Evolutionary conservation across 2,797 vertebrate genomes (phyloP).

Genomic region (Poecilia wingei): DNA sequence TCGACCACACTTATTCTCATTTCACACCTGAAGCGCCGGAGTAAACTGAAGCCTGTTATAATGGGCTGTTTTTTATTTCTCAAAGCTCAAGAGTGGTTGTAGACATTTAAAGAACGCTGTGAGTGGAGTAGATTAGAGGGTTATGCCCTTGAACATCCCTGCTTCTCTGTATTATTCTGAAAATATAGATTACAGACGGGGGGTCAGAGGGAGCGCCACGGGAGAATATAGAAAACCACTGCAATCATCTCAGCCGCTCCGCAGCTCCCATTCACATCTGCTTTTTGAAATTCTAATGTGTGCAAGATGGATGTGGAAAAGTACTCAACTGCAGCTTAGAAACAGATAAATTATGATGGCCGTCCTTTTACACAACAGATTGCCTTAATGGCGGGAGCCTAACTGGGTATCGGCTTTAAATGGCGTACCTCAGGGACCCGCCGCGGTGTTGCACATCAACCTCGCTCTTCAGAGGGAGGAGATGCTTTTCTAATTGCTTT

Average conservation of each 20-base stretch:
- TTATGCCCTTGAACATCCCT: constrained; percentile 76
- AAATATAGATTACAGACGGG: constrained; percentile 76
- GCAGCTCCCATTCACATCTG: constrained; percentile 55
- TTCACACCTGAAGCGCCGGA: neutral
- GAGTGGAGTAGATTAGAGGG: constrained; percentile 78
- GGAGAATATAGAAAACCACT: constrained; percentile 73
- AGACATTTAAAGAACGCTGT: constrained; percentile 60
- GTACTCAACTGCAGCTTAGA: constrained; percentile 62
- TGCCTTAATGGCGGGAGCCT: constrained; percentile 22
- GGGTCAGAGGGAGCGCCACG: constrained; percentile 67
- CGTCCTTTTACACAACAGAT: constrained; percentile 57
- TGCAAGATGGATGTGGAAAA: constrained; percentile 66
- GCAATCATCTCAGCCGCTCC: constrained; percentile 70
- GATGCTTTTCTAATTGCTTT: constrained; percentile 74
- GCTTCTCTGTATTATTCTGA: constrained; percentile 77
- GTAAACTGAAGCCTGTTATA: constrained; percentile 7
- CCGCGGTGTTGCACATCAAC: constrained; percentile 38
- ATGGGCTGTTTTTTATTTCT: constrained; percentile 48
- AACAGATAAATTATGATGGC: constrained; percentile 63
- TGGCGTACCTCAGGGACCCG: constrained; percentile 50
- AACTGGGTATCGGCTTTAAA: constrained; percentile 30
- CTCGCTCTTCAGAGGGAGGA: constrained; percentile 46
- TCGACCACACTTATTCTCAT: constrained; percentile 11
- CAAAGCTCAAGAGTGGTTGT: constrained; percentile 44
- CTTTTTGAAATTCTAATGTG: constrained; percentile 73